Percentiles rank a stretch among this genome's conserved stretches.
These are phyloP conservation scores for Oligia latruncula DNA, from an alignment of 2,888 invertebrate genomes.

Conservation along the genomic window DNA sequence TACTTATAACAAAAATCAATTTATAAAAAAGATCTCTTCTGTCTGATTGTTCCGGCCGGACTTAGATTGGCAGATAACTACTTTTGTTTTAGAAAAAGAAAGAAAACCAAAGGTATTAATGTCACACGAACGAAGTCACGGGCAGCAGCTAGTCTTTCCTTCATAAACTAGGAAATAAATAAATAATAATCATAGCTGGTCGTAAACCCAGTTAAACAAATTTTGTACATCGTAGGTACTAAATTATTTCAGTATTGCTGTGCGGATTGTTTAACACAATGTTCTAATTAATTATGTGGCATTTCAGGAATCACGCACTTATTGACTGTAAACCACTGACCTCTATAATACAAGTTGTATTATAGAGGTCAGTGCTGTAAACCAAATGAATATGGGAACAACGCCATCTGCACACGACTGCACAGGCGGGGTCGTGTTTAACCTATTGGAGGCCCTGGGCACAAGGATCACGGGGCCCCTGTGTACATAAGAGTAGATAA, in stretches of 20 bases:
- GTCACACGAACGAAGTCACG: no score
- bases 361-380: not conserved
- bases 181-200: not conserved
- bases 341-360: no score
- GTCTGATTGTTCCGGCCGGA: no score
- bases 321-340: conserved; percentile 1
- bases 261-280: not conserved
- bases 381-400: not conserved
- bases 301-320: not conserved
- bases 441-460: no score
- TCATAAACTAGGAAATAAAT: not conserved
- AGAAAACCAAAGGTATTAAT: no score
- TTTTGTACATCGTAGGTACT: not conserved
- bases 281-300: conserved; percentile 8
- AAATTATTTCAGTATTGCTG: not conserved
- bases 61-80: no score
- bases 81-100: no score
- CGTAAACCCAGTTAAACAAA: not conserved
- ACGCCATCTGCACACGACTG: not conserved
- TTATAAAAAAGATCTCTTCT: no score
- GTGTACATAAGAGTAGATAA: no score
- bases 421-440: not conserved
- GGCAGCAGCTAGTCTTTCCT: not conserved
- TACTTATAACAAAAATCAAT: no score
- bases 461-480: no score